Evolutionary conservation across 2,113 vertebrate genomes (phyloP), one percentile per base, ranked within the genome.

Genomic region (Siphamia tubifer): DNA sequence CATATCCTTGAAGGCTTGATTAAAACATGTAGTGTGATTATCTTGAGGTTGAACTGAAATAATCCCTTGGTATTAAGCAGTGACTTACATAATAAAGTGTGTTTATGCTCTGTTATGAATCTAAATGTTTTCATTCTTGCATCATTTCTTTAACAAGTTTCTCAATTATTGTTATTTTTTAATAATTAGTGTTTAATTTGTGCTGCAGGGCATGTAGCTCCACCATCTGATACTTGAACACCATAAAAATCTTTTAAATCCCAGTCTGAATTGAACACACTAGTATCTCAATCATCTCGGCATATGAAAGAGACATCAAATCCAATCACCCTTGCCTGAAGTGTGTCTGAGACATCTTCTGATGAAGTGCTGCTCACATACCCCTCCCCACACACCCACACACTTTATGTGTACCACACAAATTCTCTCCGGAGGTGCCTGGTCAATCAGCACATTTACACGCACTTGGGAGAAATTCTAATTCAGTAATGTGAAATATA

Each of bases 301-400:
- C 13, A 11, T 19, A 28, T 35, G 19, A 58, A 52, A 38, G 7
- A 60, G 74, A 49, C 24, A 39, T 70, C 38, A 44, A 57, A 66
- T 70, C 42, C 30, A 17, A 68, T 51, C 49, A 53, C 19, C 15
- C 4, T 51, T 42, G 38, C 31, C 44, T 16, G 43, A 28, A 42
- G 54, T 42, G 31, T 49, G 66, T 70, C 5, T 82, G 66, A 82
- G 55, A 74, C 28, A 64, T 16, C 16, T 34, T 72, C 28, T 39
- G 47, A 76, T 54, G 17, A 68, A 53, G 36, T 9, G 35, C 57
- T 35, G 40, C 35, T n/a, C n/a, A n/a, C n/a, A n/a, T n/a, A n/a
- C n/a, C n/a, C n/a, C n/a, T n/a, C n/a, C n/a, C n/a, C n/a, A n/a
- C n/a, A n/a, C n/a, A n/a, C n/a, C n/a, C n/a, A n/a, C n/a, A n/a